Evolutionary conservation across 2,113 vertebrate species (phyloP).

Genomic region (Silurus glanis): DNA sequence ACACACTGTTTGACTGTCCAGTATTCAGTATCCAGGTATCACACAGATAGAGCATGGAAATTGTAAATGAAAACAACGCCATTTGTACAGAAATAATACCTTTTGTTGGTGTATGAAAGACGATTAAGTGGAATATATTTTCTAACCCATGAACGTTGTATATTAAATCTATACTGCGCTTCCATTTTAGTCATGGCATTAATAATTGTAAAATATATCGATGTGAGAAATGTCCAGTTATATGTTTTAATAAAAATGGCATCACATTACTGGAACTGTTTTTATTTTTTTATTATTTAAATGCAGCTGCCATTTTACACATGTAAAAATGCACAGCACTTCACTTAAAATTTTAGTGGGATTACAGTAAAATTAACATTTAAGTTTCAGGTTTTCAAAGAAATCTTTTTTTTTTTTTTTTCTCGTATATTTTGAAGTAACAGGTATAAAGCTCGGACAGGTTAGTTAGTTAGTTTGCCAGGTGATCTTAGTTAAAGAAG

Average conservation of each 20-base stretch:
- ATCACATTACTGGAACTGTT: constrained; percentile 26
- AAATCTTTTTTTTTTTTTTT: too few species aligned
- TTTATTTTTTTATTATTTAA: not conserved
- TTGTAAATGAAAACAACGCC: constrained; percentile 34
- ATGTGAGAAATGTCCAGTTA: constrained; percentile 53
- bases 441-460: too few species aligned
- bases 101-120: constrained; percentile 31
- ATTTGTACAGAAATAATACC: constrained; percentile 49
- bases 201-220: constrained; percentile 50
- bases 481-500: too few species aligned
- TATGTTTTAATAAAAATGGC: constrained; percentile 58
- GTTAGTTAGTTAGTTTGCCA: too few species aligned
- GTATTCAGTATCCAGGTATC: constrained; percentile 26
- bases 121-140: constrained; percentile 50
- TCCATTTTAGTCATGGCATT: constrained; percentile 53
- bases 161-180: constrained; percentile 46
- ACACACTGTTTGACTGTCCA: constrained; percentile 1
- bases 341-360: too few species aligned
- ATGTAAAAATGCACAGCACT: not conserved
- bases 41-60: constrained; percentile 19
- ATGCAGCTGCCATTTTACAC: not conserved
- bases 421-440: too few species aligned
- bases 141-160: constrained; percentile 52
- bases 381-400: too few species aligned
- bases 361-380: too few species aligned